Percentiles rank a stretch among this genome's conserved stretches.
Evolutionary conservation across 2,888 invertebrate species (phyloP).

Genomic region (Cosmia trapezina): DNA sequence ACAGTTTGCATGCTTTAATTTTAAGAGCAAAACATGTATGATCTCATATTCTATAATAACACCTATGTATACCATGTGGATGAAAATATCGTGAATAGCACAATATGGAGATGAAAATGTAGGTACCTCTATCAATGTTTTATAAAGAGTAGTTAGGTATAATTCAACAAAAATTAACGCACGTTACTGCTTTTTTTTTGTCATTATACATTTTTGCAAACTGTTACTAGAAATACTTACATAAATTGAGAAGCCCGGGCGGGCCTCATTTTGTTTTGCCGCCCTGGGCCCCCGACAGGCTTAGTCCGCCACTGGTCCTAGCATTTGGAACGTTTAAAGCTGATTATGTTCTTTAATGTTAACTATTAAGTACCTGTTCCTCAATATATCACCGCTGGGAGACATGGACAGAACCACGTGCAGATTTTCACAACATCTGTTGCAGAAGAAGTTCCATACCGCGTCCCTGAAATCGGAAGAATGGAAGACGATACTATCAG

Average conservation of each 20-base stretch:
- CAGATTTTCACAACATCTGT: conserved; percentile 94
- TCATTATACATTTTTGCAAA: too few species aligned
- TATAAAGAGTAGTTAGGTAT: too few species aligned
- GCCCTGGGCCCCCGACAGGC: not conserved
- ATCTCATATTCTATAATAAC: too few species aligned
- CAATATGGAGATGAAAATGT: too few species aligned
- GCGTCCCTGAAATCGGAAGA: conserved; percentile 91
- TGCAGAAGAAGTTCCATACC: conserved; percentile 96
- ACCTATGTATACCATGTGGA: too few species aligned
- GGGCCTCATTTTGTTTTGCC: not conserved
- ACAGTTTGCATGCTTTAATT: too few species aligned
- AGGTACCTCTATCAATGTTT: too few species aligned
- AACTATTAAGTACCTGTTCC: conserved; percentile 90
- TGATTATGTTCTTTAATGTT: not conserved
- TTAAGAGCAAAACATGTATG: too few species aligned
- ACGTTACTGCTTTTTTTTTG: too few species aligned
- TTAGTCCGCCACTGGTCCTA: not conserved
- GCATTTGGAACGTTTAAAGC: not conserved
- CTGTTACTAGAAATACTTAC: too few species aligned
- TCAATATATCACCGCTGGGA: conserved; percentile 95
- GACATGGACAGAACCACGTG: conserved; percentile 98
- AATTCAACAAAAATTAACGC: too few species aligned
- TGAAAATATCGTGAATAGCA: too few species aligned
- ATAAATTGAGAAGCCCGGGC: not conserved
- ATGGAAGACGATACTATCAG: not conserved